Base-by-base conservation (phyloP, 2,797 vertebrate genomes). In the Sardinella longiceps region DNA sequence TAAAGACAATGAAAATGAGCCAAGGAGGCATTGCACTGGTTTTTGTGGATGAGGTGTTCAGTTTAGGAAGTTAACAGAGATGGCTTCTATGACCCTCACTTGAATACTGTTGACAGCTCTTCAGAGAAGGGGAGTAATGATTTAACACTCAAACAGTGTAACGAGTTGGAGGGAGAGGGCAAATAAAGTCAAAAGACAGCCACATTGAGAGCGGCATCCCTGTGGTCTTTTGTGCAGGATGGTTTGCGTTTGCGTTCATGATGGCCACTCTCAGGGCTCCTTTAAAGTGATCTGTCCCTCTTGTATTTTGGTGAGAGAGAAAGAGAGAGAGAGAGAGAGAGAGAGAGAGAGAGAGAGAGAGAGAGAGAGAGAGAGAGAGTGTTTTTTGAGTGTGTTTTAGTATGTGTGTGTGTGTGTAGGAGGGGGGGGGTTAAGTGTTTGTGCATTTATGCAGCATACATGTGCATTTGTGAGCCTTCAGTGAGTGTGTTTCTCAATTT, bases 221-320 rank as follows among this genome's bases (percentile, higher is more conserved):
- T 92, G 91, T 90, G 91, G 85, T 90, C 92, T 90, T 93, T 94
- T 94, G 90, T 93, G 92, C 92, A 88, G 88, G 84, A 88, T 89
- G 91, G 90, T 92, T 90, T 91, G 87, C 92, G 89, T 94, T 93
- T 93, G 93, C 91, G 92, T 93, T 93, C 93, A 93, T 89, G 91
- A 92, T 92, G 89, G 92, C 85, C 87, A 48, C 84, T 84, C 87
- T 87, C 37, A 82, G 56, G 66, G 85, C 85, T 6, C 66, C 66
- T 74, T 83, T 37, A 37, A 74, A 74, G 66, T 39, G 66, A 74
- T 74, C 66, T 14, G 70, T 66, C 23, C 58, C 37, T 74, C 11
- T 37, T 84, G 3, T 15, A 37, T 46, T 20, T 85, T 77, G 30
- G n/a, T n/a, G n/a, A n/a, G n/a, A n/a, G n/a, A n/a, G n/a, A n/a